A percentile compares a stretch with the other conserved stretches of the same genome.
These are phyloP conservation scores for Sebastes nivosus DNA, from an alignment of 2,797 vertebrate genomes.

Conservation along the genomic window DNA sequence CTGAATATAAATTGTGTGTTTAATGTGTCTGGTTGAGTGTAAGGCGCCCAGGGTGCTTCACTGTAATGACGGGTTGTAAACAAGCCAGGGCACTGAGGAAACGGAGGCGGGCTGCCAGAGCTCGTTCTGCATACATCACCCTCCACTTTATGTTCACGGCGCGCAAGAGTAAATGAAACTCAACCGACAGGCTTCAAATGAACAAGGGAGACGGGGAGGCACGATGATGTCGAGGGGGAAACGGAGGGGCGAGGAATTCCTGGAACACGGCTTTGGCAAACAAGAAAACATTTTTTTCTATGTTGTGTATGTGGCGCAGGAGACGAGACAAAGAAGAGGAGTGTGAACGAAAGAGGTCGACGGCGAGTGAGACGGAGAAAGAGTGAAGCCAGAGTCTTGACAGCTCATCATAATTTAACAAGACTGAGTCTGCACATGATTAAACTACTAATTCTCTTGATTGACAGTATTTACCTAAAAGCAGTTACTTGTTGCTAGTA, in stretches of 20 bases:
- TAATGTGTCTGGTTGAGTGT: conserved; percentile 35
- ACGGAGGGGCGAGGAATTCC: conserved; percentile 45
- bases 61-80: conserved; percentile 55
- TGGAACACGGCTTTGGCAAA: conserved; percentile 22
- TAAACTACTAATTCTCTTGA: neutral
- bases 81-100: conserved; percentile 23
- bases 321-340: neutral
- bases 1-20: conserved; percentile 51
- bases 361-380: neutral
- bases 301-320: neutral
- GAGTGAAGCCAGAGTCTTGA: neutral
- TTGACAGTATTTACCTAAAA: neutral
- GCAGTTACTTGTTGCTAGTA: neutral
- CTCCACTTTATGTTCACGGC: conserved; percentile 35
- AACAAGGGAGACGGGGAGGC: conserved; percentile 12
- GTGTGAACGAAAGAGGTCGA: conserved; percentile 1
- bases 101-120: conserved; percentile 18
- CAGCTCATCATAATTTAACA: neutral
- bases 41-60: conserved; percentile 10
- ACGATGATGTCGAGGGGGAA: neutral
- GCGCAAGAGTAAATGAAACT: conserved; percentile 48
- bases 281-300: conserved; percentile 10
- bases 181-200: conserved; percentile 22
- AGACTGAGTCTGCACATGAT: neutral
- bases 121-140: conserved; percentile 46